Evolutionary conservation across 2,888 invertebrate genomes (phyloP).

Genomic region (Tachina fera): DNA sequence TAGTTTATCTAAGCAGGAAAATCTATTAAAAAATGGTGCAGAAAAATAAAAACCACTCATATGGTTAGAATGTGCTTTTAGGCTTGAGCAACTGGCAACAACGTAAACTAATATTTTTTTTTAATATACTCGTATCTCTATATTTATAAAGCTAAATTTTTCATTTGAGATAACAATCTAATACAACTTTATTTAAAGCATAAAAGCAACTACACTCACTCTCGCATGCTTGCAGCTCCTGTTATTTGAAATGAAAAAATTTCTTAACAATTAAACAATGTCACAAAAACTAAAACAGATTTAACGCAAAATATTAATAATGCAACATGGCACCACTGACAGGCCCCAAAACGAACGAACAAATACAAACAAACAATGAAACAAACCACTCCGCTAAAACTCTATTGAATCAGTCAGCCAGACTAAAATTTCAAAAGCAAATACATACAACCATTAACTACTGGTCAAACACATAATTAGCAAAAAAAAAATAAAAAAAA

Average conservation of each 20-base stretch:
- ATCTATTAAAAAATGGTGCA: constrained; percentile 53
- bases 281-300: constrained; percentile 75
- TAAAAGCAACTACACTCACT: constrained; percentile 1
- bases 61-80: neutral
- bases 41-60: neutral
- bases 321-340: constrained; percentile 70
- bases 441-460: constrained; percentile 73
- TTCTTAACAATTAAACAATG: constrained; percentile 71
- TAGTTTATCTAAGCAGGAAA: constrained; percentile 19
- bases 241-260: constrained; percentile 44
- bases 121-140: neutral
- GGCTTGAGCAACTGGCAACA: constrained; percentile 7
- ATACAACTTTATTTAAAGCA: constrained; percentile 58
- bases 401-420: constrained; percentile 59
- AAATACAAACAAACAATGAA: constrained; percentile 56
- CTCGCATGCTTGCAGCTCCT: constrained; percentile 10
- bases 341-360: constrained; percentile 73
- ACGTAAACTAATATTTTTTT: neutral
- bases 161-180: constrained; percentile 65
- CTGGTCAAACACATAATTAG: constrained; percentile 69
- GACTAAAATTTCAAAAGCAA: constrained; percentile 65
- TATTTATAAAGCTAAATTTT: constrained; percentile 52
- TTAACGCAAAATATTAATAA: constrained; percentile 74
- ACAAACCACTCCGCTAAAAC: constrained; percentile 31
- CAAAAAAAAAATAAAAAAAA: constrained; percentile 76